Evolutionary conservation across 1,140 invertebrate genomes (phyloP).

Genomic region (Philopotamus ludificatus): DNA sequence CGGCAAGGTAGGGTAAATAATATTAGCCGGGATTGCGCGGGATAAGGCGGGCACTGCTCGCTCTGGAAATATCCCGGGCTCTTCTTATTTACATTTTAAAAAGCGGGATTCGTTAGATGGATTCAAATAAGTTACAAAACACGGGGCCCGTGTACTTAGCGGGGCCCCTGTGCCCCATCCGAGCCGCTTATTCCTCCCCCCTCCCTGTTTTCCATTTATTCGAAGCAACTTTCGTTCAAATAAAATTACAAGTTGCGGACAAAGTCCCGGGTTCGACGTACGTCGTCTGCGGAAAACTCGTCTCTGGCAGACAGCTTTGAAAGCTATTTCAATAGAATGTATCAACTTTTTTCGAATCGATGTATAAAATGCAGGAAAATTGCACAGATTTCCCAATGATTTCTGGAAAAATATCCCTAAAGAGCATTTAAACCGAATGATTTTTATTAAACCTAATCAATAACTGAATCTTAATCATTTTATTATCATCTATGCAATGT

Average conservation of each 20-base stretch:
- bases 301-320: too few species aligned
- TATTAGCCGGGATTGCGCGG: constrained; percentile 38
- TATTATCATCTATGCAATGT: too few species aligned
- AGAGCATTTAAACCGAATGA: too few species aligned
- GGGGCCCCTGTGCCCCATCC: constrained; percentile 7
- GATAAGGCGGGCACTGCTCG: neutral
- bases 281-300: too few species aligned
- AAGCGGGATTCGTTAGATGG: constrained; percentile 39
- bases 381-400: too few species aligned
- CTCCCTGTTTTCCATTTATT: constrained; percentile 36
- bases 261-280: too few species aligned
- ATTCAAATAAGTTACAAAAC: constrained; percentile 34
- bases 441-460: too few species aligned
- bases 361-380: too few species aligned
- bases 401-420: too few species aligned
- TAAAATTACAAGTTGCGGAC: constrained; percentile 17
- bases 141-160: neutral
- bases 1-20: constrained; percentile 38
- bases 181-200: constrained; percentile 27
- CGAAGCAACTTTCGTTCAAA: constrained; percentile 20
- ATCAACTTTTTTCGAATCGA: too few species aligned
- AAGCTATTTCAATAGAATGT: too few species aligned
- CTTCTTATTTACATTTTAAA: constrained; percentile 43
- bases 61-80: constrained; percentile 11
- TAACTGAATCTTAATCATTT: too few species aligned